These are phyloP conservation scores for Microchrysa polita DNA, from an alignment of 2,888 invertebrate species.

Conservation along the genomic window DNA sequence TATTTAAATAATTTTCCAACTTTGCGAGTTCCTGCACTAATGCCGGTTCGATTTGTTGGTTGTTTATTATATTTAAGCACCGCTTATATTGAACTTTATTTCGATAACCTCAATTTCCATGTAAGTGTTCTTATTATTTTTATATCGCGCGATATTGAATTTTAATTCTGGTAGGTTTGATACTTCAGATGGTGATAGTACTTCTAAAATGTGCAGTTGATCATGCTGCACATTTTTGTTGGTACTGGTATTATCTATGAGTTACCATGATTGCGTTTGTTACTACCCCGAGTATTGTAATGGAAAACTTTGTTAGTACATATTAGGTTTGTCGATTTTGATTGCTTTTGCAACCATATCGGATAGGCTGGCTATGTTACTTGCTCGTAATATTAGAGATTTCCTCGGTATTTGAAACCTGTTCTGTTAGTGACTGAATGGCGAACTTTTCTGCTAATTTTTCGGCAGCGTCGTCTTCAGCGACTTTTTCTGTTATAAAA, in stretches of 20 bases:
- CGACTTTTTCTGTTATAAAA: conserved; percentile 21
- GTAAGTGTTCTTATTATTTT: not conserved
- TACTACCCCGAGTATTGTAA: too few species aligned
- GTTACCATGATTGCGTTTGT: too few species aligned
- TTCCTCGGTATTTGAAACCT: conserved; percentile 17
- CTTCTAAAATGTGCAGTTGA: not conserved
- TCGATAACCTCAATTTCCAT: not conserved
- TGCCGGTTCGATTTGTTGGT: conserved; percentile 4
- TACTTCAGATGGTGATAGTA: not conserved
- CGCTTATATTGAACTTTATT: conserved; percentile 11
- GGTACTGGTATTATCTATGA: too few species aligned
- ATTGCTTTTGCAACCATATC: conserved; percentile 21
- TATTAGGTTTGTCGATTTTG: conserved; percentile 3
- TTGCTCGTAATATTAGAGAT: conserved; percentile 1
- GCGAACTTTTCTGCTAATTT: conserved; percentile 13
- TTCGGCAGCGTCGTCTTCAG: not conserved
- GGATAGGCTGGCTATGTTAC: not conserved
- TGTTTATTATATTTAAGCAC: not conserved
- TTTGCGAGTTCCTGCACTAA: not conserved
- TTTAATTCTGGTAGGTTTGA: not conserved
- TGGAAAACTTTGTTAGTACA: too few species aligned
- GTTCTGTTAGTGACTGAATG: not conserved
- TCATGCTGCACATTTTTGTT: not conserved
- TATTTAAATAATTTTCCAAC: not conserved
- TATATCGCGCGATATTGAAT: not conserved